Evolutionary conservation across 2,888 invertebrate species (phyloP).

Genomic region (Euphydryas editha): DNA sequence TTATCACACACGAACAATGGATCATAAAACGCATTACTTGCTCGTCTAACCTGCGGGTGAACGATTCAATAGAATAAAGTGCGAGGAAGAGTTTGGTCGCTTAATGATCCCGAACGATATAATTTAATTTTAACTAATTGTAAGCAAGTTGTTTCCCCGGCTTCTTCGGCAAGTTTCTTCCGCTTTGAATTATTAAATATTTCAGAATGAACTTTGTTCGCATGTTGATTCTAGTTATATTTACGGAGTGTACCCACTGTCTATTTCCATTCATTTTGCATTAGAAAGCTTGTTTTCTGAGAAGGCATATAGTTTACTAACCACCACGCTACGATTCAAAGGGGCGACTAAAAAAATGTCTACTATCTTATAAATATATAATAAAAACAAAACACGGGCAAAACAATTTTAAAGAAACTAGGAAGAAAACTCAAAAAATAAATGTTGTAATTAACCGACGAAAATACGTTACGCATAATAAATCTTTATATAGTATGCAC

Average conservation of each 20-base stretch:
- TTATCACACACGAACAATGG: slow-evolving; percentile 39
- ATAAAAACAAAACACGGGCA: too few species aligned
- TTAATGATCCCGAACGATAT: slow-evolving; percentile 26
- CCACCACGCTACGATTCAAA: too few species aligned
- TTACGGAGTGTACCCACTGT: too few species aligned
- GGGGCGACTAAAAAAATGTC: too few species aligned
- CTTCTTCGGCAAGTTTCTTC: too few species aligned
- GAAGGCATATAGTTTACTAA: too few species aligned
- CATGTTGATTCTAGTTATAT: too few species aligned
- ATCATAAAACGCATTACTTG: slow-evolving; percentile 40
- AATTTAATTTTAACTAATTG: not conserved
- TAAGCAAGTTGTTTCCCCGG: slow-evolving; percentile 10
- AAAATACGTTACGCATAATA: slow-evolving; percentile 28
- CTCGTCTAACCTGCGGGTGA: slow-evolving; percentile 33
- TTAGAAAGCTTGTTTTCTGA: too few species aligned
- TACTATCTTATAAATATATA: too few species aligned
- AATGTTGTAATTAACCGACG: slow-evolving; percentile 5
- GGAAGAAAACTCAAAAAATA: slow-evolving; percentile 1
- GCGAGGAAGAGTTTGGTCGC: slow-evolving; percentile 16
- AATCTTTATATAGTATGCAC: slow-evolving; percentile 26
- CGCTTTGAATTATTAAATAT: not conserved
- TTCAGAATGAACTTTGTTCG: not conserved
- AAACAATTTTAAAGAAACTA: slow-evolving; percentile 14
- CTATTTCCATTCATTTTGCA: too few species aligned
- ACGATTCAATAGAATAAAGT: slow-evolving; percentile 37